phyloP scores from a whole-genome alignment of 2,888 invertebrate genomes.

The Mesorhabditis spiculigera region DNA sequence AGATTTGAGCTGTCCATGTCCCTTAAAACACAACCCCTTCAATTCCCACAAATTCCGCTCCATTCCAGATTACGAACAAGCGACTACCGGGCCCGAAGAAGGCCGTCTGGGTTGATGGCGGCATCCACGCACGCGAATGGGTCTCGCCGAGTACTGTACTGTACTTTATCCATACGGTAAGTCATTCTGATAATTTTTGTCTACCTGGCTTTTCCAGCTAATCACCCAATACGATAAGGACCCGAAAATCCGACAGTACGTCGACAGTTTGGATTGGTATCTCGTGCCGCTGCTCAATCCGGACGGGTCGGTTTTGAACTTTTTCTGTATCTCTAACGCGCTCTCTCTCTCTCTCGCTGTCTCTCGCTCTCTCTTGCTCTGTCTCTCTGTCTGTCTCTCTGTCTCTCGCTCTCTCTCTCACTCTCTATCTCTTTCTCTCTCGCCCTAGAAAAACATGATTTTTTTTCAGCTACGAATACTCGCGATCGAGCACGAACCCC shows the following conservation, averaged over 20 bases:
- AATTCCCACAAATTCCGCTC: background rate
- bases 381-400: no score
- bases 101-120: slow-evolving; percentile 49
- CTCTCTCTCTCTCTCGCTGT: no score
- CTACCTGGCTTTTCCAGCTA: slow-evolving; percentile 28
- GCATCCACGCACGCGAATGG: slow-evolving; percentile 41
- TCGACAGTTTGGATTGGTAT: slow-evolving; percentile 56
- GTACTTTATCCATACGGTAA: slow-evolving; percentile 52
- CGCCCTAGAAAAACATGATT: background rate
- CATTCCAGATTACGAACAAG: slow-evolving; percentile 40
- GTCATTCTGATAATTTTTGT: background rate
- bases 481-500: slow-evolving; percentile 34
- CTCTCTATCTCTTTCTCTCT: no score
- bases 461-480: slow-evolving; percentile 29
- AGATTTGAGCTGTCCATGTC: no score
- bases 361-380: no score
- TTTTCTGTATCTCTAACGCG: no score
- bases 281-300: slow-evolving; percentile 56
- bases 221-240: slow-evolving; percentile 51
- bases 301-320: no score
- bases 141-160: slow-evolving; percentile 55
- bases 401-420: no score
- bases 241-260: slow-evolving; percentile 42
- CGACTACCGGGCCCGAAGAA: slow-evolving; percentile 26
- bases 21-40: no score